phyloP scores from a whole-genome alignment of 2,888 invertebrate species.

The Dryobotodes eremita region DNA sequence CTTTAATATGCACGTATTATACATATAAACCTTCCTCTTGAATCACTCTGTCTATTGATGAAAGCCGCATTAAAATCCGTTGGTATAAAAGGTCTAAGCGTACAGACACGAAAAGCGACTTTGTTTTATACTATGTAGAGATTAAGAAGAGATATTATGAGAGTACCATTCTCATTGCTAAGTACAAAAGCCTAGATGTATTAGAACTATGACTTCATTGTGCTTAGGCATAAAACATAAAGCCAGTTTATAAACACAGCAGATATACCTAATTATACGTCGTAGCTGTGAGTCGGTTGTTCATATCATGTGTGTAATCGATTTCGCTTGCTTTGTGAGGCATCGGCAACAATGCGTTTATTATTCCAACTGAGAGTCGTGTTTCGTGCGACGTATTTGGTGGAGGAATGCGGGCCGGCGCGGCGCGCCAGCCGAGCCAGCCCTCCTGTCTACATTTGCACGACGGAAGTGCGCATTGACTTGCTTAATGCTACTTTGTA shows the following conservation, averaged over 20 bases:
- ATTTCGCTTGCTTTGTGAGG: slow-evolving; percentile 71
- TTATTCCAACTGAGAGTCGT: slow-evolving; percentile 81
- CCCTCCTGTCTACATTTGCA: slow-evolving; percentile 71
- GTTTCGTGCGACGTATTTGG: slow-evolving; percentile 85
- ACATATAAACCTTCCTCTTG: no score
- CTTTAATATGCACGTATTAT: no score
- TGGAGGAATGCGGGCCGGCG: slow-evolving; percentile 82
- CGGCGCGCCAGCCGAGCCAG: slow-evolving; percentile 60
- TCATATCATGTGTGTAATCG: slow-evolving; percentile 67
- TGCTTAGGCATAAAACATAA: slow-evolving; percentile 21
- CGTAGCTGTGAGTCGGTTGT: slow-evolving; percentile 42
- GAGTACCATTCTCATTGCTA: not conserved
- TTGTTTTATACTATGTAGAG: no score
- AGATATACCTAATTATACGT: slow-evolving; percentile 41
- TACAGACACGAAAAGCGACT: no score
- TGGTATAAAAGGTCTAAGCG: no score
- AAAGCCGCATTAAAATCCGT: no score
- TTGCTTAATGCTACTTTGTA: slow-evolving; percentile 74
- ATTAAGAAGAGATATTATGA: not conserved
- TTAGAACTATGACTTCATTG: slow-evolving; percentile 31
- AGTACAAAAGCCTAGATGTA: not conserved
- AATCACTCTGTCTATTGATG: no score
- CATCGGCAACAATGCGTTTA: slow-evolving; percentile 79
- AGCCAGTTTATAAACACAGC: slow-evolving; percentile 28
- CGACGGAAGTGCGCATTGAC: slow-evolving; percentile 78